A percentile compares a stretch with the other conserved stretches of the same genome.
phyloP scores from a whole-genome alignment of 2,113 vertebrate species.

The Prolemur simus region DNA sequence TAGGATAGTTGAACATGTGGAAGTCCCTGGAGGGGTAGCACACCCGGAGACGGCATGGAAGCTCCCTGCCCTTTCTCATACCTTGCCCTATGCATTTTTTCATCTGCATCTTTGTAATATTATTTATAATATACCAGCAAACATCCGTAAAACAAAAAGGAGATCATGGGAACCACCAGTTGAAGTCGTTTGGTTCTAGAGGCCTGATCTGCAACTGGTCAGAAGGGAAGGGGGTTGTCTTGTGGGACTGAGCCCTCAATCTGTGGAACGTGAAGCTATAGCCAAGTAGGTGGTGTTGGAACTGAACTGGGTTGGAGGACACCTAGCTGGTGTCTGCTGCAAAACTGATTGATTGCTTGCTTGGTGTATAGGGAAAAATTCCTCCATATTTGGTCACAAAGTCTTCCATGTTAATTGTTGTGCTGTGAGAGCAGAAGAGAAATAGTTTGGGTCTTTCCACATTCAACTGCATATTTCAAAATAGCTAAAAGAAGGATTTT shows the following conservation, averaged over 20 bases:
- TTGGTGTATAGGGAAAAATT: neutral
- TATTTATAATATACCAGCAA: neutral
- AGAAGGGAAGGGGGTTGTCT: neutral
- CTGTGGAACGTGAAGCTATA: neutral
- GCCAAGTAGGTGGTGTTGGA: neutral
- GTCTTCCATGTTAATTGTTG: neutral
- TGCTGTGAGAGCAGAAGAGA: neutral
- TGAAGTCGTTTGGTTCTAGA: neutral
- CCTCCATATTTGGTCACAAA: neutral
- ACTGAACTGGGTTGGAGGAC: neutral
- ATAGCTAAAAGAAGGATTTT: neutral
- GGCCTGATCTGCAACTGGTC: neutral
- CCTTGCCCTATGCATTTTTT: no score
- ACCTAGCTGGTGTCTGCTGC: neutral
- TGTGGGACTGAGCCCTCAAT: neutral
- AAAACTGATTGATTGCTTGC: neutral
- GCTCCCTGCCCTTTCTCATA: no score
- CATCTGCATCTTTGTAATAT: neutral
- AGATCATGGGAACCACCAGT: neutral
- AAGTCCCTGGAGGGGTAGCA: no score
- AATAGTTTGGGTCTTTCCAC: neutral
- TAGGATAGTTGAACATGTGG: no score
- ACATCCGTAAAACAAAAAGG: neutral
- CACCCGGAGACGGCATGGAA: no score
- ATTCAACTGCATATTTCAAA: neutral